Percentiles rank a stretch among this genome's conserved stretches.
Conservation (phyloP, 2,113 vertebrate species). For the Promerops cafer region DNA sequence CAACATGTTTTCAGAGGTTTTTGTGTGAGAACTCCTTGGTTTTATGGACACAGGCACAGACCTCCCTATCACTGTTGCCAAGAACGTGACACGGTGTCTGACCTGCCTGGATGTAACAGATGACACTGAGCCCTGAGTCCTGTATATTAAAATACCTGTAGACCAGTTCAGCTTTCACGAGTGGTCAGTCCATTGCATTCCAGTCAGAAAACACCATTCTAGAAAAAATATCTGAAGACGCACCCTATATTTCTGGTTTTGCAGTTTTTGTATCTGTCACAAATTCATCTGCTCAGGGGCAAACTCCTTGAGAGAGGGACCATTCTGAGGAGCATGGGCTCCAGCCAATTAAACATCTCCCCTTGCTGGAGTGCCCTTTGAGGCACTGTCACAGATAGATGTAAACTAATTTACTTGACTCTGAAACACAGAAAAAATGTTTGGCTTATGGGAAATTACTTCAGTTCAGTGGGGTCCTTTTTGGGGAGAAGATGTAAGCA, state of each 20-base stretch:
- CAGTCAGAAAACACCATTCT: background rate
- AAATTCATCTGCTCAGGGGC: background rate
- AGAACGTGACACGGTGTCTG: fast-evolving
- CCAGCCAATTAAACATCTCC: background rate
- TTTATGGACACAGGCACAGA: background rate
- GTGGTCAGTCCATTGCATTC: background rate
- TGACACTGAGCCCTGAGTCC: background rate
- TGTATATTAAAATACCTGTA: background rate
- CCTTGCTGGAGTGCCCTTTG: background rate
- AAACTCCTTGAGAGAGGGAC: background rate
- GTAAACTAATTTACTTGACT: background rate
- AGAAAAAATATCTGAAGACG: background rate
- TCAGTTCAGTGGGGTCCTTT: background rate
- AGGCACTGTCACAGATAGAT: background rate
- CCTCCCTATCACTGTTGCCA: background rate
- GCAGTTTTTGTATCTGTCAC: background rate
- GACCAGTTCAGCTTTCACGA: background rate
- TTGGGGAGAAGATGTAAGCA: background rate
- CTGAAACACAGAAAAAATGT: background rate
- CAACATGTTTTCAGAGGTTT: background rate
- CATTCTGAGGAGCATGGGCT: background rate
- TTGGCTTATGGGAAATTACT: background rate
- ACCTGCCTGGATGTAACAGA: background rate
- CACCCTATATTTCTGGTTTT: background rate
- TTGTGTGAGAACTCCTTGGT: background rate